These are phyloP conservation scores for Trissonchulus latispiculum DNA, from an alignment of 2,888 invertebrate genomes.

Conservation along the genomic window DNA sequence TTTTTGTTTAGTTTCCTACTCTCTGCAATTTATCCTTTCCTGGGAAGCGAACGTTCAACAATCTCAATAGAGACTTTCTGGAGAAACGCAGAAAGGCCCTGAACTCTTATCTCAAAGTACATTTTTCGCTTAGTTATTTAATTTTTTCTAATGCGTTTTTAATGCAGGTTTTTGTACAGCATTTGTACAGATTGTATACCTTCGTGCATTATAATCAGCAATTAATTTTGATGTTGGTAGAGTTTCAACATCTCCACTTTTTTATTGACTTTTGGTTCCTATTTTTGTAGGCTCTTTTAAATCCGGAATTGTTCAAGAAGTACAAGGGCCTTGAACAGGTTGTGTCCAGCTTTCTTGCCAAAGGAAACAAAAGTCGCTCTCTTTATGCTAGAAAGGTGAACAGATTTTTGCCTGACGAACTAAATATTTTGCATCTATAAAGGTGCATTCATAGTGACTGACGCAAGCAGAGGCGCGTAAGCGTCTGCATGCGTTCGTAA, in stretches of 20 bases:
- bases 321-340: slow-evolving; percentile 54
- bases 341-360: slow-evolving; percentile 35
- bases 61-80: slow-evolving; percentile 65
- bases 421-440: too few species aligned
- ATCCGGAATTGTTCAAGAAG: slow-evolving; percentile 53
- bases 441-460: too few species aligned
- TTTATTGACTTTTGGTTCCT: too few species aligned
- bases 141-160: neutral
- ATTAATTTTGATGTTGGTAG: too few species aligned
- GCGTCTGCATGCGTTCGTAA: too few species aligned
- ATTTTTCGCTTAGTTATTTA: too few species aligned
- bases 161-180: slow-evolving; percentile 8
- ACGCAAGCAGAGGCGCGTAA: too few species aligned
- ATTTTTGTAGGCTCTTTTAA: slow-evolving; percentile 54
- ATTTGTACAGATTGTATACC: neutral
- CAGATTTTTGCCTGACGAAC: too few species aligned
- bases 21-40: slow-evolving; percentile 69
- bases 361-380: slow-evolving; percentile 5
- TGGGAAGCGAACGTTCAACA: slow-evolving; percentile 84
- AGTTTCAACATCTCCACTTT: too few species aligned
- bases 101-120: slow-evolving; percentile 63
- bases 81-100: slow-evolving; percentile 66
- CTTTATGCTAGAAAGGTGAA: neutral
- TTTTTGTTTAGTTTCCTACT: slow-evolving; percentile 60
- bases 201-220: too few species aligned